Percentiles rank a stretch among this genome's conserved stretches.
Conservation (phyloP, 2,113 vertebrate species). For the Terrapene triunguis region DNA sequence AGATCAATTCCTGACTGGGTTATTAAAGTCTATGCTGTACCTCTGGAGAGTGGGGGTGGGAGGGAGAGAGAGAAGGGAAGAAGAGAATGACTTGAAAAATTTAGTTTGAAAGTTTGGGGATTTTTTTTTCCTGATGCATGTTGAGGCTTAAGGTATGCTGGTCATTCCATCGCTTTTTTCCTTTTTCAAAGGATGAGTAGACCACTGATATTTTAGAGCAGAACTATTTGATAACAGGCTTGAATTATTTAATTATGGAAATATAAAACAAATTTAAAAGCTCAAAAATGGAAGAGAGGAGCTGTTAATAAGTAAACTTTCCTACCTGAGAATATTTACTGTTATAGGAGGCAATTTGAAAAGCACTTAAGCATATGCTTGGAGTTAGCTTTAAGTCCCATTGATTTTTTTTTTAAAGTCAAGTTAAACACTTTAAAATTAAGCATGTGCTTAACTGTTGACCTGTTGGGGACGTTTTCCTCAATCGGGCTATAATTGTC, state of each 20-base stretch:
- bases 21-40: neutral
- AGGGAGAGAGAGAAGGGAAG: too few relatives aligned
- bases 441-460: neutral
- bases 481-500: neutral
- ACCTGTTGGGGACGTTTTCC: neutral
- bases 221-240: neutral
- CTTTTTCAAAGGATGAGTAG: neutral
- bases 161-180: neutral
- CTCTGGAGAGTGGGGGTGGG: rapidly evolving
- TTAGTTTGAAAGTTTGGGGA: neutral
- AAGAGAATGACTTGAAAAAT: neutral
- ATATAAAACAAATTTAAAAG: neutral
- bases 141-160: neutral
- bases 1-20: neutral
- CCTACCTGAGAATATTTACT: neutral
- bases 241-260: neutral
- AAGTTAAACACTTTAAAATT: neutral
- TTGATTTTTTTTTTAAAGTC: neutral
- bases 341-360: neutral
- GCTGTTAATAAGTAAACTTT: neutral
- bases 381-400: neutral
- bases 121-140: neutral
- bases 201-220: neutral
- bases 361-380: neutral
- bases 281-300: neutral